Percentiles rank a stretch among this genome's conserved stretches.
Conservation (phyloP, 2,797 vertebrate species). For the Phrynocephalus vlangalii region DNA sequence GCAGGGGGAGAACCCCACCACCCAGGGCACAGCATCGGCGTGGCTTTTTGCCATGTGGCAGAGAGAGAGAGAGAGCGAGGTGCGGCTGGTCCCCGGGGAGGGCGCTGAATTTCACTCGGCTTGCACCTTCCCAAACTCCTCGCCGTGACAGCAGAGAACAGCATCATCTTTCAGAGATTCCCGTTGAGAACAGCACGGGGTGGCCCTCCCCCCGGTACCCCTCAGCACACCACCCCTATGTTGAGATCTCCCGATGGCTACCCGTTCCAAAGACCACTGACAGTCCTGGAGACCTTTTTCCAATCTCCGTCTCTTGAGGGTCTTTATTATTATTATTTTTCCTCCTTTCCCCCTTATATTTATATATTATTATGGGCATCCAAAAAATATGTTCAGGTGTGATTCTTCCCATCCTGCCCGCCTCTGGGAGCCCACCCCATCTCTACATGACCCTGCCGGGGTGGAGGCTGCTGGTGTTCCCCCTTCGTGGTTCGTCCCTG, state of each 20-base stretch:
- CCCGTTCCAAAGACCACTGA: neutral
- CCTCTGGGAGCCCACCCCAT: neutral
- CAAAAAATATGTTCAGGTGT: neutral
- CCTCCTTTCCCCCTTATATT: too few relatives aligned
- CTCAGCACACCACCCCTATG: constrained; percentile 17
- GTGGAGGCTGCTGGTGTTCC: neutral
- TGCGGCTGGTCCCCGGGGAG: neutral
- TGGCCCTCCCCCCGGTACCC: neutral
- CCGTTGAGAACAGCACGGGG: neutral
- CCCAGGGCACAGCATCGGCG: too few relatives aligned
- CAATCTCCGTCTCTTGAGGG: neutral
- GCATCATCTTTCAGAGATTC: constrained; percentile 25
- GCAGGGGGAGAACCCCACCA: neutral
- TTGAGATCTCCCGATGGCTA: neutral
- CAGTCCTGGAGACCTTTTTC: neutral
- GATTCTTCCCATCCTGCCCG: neutral
- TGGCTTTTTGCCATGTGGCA: neutral
- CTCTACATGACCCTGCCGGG: neutral
- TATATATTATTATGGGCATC: neutral
- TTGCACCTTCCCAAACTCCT: constrained; percentile 4
- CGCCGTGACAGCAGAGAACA: constrained; percentile 13
- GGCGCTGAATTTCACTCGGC: neutral
- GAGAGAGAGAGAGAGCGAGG: neutral
- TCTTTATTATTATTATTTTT: neutral
- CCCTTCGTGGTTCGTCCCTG: neutral